Percentiles rank a stretch among this genome's conserved stretches.
These are phyloP conservation scores for Bombus confusus DNA, from an alignment of 1,140 invertebrate species.

Conservation along the genomic window DNA sequence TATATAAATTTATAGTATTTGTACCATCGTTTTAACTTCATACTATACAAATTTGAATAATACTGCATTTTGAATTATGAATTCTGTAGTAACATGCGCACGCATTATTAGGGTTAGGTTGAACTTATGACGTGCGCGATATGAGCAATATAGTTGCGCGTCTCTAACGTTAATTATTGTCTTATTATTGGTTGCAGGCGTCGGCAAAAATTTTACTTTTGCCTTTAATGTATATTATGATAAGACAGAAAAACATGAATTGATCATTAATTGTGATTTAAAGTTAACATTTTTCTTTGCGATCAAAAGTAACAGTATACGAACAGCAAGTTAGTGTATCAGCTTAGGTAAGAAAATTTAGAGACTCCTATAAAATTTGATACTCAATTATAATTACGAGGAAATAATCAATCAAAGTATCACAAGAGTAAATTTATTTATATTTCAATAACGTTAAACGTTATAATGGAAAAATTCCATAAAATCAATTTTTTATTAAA, in stretches of 20 bases:
- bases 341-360: conserved; percentile 27
- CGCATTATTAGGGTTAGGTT: conserved; percentile 67
- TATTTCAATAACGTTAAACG: background rate
- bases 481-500: background rate
- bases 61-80: conserved; percentile 18
- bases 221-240: background rate
- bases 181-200: conserved; percentile 42
- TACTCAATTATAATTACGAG: background rate
- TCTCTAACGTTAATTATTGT: conserved; percentile 61
- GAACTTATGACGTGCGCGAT: conserved; percentile 65
- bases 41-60: conserved; percentile 9
- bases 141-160: conserved; percentile 48
- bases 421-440: background rate
- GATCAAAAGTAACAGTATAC: conserved; percentile 15
- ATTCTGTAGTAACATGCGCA: conserved; percentile 54
- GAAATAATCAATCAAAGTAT: background rate
- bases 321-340: conserved; percentile 4
- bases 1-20: background rate
- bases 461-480: background rate
- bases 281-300: background rate
- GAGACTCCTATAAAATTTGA: background rate
- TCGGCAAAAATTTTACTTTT: conserved; percentile 19
- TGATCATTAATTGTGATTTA: background rate
- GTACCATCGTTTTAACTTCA: background rate
- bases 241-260: background rate